phyloP scores from a whole-genome alignment of 1,140 invertebrate genomes.

The Sitodiplosis mosellana region DNA sequence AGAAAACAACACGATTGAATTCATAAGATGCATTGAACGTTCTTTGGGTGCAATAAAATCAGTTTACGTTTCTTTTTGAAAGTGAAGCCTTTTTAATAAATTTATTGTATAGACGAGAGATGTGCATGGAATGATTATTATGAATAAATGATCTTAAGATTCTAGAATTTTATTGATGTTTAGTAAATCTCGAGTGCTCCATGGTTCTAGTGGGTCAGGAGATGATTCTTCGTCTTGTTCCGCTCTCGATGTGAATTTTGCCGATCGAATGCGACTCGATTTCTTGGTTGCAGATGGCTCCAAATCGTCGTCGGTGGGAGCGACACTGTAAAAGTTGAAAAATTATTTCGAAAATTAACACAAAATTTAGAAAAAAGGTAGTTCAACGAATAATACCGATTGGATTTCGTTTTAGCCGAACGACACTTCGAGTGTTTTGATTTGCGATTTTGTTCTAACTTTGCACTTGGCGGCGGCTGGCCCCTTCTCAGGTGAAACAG shows the following conservation, averaged over 20 bases:
- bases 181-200: slow-evolving; percentile 48
- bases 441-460: background rate
- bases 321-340: slow-evolving; percentile 26
- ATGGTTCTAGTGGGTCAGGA: slow-evolving; percentile 46
- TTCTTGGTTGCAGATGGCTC: background rate
- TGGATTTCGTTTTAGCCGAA: background rate
- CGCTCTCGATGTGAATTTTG: slow-evolving; percentile 11
- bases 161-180: slow-evolving; percentile 51
- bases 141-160: slow-evolving; percentile 4
- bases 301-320: slow-evolving; percentile 10
- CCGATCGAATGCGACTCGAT: slow-evolving; percentile 13
- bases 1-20: too few species aligned
- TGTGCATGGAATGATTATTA: too few species aligned
- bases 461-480: background rate
- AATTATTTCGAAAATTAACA: slow-evolving; percentile 1
- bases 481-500: slow-evolving; percentile 3
- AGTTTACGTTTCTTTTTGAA: too few species aligned
- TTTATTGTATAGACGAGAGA: too few species aligned
- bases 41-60: too few species aligned
- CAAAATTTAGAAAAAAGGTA: too few species aligned
- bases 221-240: slow-evolving; percentile 21
- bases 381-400: background rate
- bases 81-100: too few species aligned
- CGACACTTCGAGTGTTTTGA: background rate
- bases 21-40: too few species aligned